A percentile compares a stretch with the other conserved stretches of the same genome.
phyloP scores from a whole-genome alignment of 2,888 invertebrate species.

The Spatulosminthurus flaviceps region DNA sequence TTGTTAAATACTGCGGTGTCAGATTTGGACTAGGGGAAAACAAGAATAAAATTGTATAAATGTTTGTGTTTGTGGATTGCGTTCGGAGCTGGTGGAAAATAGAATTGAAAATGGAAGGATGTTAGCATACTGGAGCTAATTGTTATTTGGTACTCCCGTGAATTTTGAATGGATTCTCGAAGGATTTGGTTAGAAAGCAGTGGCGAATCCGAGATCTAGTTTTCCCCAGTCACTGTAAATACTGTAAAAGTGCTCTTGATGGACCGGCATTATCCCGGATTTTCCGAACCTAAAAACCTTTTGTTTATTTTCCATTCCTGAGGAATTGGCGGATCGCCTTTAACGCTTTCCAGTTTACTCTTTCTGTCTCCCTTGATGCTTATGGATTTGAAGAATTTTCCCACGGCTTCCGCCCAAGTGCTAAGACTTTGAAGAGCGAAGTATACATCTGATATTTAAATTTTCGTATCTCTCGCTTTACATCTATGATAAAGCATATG shows the following conservation, averaged over 20 bases:
- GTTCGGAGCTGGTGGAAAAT: background rate
- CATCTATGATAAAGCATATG: no score
- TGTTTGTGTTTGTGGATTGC: background rate
- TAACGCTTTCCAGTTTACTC: background rate
- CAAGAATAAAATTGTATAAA: no score
- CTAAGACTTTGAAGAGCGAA: background rate
- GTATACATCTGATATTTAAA: background rate
- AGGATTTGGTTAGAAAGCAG: background rate
- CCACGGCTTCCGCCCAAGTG: background rate
- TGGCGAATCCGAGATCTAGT: background rate
- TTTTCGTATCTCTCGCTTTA: background rate
- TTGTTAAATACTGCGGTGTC: no score
- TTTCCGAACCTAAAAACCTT: background rate
- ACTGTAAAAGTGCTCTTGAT: background rate
- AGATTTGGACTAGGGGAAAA: no score
- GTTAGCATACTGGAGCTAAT: background rate
- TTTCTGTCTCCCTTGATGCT: no score
- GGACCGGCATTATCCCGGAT: conserved; percentile 8
- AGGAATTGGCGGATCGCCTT: background rate
- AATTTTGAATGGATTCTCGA: background rate
- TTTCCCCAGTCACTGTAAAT: background rate
- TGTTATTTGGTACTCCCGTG: background rate
- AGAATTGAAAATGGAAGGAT: background rate
- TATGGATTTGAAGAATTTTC: background rate
- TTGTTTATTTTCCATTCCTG: conserved; percentile 11